A percentile compares a stretch with the other conserved stretches of the same genome.
phyloP scores from a whole-genome alignment of 2,797 vertebrate species.

The Oryzias sinensis region DNA sequence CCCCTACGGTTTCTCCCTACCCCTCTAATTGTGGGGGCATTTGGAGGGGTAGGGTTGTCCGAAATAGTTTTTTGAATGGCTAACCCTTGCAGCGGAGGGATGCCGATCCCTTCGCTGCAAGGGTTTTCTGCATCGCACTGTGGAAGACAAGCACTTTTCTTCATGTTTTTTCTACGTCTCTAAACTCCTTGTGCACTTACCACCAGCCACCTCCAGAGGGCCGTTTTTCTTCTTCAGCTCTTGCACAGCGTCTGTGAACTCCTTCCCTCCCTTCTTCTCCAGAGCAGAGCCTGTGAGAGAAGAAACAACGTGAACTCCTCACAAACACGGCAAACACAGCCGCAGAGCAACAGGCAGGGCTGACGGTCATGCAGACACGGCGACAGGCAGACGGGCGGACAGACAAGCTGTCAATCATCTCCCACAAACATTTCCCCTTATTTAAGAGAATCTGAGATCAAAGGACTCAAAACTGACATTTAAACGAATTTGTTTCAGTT shows the following conservation, averaged over 20 bases:
- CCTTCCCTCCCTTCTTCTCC: constrained; percentile 96
- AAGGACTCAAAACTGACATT: too few species aligned
- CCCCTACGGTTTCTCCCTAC: too few species aligned
- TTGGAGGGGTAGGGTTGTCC: too few species aligned
- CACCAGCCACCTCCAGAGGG: constrained; percentile 93
- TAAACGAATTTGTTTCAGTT: too few species aligned
- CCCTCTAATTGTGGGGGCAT: too few species aligned
- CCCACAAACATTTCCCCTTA: background rate
- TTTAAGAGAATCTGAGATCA: too few species aligned
- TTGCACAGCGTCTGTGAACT: constrained; percentile 88
- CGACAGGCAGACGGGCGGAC: background rate
- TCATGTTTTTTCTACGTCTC: too few species aligned
- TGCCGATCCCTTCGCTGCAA: too few species aligned
- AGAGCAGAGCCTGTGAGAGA: constrained; percentile 84
- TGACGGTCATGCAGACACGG: constrained; percentile 37
- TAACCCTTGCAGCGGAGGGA: too few species aligned
- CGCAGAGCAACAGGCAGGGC: constrained; percentile 11
- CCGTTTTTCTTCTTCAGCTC: constrained; percentile 96
- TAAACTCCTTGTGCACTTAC: constrained; percentile 65
- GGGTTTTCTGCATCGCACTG: too few species aligned
- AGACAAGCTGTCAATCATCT: constrained; percentile 33
- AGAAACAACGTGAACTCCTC: constrained; percentile 21
- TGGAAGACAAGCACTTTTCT: too few species aligned
- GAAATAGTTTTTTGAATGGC: too few species aligned
- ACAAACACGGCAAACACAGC: background rate